Evolutionary conservation across 2,888 invertebrate species (phyloP).

Genomic region (Eutolmus rufibarbis): DNA sequence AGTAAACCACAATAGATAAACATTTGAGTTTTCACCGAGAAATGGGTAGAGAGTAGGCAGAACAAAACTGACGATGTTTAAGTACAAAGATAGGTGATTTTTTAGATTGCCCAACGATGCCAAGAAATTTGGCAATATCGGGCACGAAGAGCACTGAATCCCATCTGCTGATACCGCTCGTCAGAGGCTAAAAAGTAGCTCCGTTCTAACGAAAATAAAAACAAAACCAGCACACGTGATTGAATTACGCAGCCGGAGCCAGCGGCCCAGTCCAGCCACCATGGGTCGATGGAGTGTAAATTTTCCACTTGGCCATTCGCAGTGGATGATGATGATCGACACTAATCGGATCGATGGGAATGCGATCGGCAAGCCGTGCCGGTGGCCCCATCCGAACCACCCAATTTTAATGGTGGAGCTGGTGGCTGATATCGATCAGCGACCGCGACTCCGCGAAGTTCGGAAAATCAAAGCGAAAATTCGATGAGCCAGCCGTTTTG

Average conservation of each 20-base stretch:
- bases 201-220: slow-evolving; percentile 7
- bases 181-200: neutral
- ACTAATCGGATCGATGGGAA: neutral
- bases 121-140: slow-evolving; percentile 29
- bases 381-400: neutral
- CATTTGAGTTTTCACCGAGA: neutral
- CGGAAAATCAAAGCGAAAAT: neutral
- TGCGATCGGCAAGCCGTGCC: neutral
- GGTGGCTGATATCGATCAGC: neutral
- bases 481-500: neutral
- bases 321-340: slow-evolving; percentile 2
- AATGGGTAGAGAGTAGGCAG: neutral
- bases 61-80: neutral
- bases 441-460: neutral
- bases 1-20: neutral
- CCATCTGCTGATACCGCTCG: neutral
- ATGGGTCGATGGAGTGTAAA: neutral
- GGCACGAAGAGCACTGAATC: neutral
- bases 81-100: neutral
- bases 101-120: neutral
- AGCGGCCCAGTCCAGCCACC: neutral
- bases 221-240: slow-evolving; percentile 30
- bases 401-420: neutral
- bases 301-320: neutral
- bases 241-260: neutral